Evolutionary conservation across 1,140 invertebrate species (phyloP).

Genomic region (fruit fly (Drosophila melanogaster)): Release_6_plus_ISO1_MT NT_037436.4:11538501-11539000

Average conservation of each 20-base stretch:
- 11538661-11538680: slow-evolving; percentile 34
- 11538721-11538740: slow-evolving; percentile 71
- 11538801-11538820: slow-evolving; percentile 1
- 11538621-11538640: slow-evolving; percentile 24
- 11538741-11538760: slow-evolving; percentile 66
- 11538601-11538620: slow-evolving; percentile 9
- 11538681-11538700: slow-evolving; percentile 16
- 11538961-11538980: slow-evolving; percentile 28
- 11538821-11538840: neutral
- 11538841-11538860: slow-evolving; percentile 1
- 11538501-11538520: no score
- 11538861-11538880: slow-evolving; percentile 9
- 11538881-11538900: slow-evolving; percentile 44
- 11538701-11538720: slow-evolving; percentile 24
- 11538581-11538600: neutral
- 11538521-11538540: no score
- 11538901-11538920: slow-evolving; percentile 59
- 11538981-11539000: slow-evolving; percentile 46
- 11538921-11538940: slow-evolving; percentile 4
- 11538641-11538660: slow-evolving; percentile 43
- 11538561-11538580: neutral
- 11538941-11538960: slow-evolving; percentile 50
- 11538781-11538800: slow-evolving; percentile 54
- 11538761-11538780: slow-evolving; percentile 53
- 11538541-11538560: no score